A percentile compares a stretch with the other conserved stretches of the same genome.
Conservation (phyloP, 2,888 invertebrate species). For the Erynnis tages region DNA sequence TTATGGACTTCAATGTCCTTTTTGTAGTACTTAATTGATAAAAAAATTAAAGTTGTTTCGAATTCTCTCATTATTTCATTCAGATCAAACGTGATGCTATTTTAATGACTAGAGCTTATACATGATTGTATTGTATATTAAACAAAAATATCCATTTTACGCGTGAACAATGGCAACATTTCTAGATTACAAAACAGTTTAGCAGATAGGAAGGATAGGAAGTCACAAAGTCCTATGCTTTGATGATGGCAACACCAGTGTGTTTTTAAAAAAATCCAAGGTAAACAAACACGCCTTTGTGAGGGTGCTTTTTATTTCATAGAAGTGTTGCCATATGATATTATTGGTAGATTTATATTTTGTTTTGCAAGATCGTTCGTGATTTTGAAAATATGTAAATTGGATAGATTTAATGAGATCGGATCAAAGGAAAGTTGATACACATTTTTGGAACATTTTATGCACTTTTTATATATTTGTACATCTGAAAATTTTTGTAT, state of each 20-base stretch:
- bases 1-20: no score
- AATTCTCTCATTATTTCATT: slow-evolving; percentile 24
- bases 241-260: neutral
- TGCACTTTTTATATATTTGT: slow-evolving; percentile 79
- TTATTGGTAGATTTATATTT: slow-evolving; percentile 30
- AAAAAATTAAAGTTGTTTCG: no score
- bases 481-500: slow-evolving; percentile 65
- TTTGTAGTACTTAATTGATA: neutral
- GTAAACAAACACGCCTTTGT: no score
- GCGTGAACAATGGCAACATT: slow-evolving; percentile 26
- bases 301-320: neutral
- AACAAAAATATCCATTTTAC: slow-evolving; percentile 11
- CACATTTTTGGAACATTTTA: slow-evolving; percentile 79
- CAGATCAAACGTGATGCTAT: slow-evolving; percentile 31
- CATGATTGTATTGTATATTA: slow-evolving; percentile 18
- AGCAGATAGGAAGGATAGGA: no score
- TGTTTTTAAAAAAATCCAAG: neutral
- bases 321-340: slow-evolving; percentile 36
- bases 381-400: slow-evolving; percentile 34
- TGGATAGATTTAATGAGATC: slow-evolving; percentile 40
- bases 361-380: slow-evolving; percentile 49
- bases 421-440: slow-evolving; percentile 56
- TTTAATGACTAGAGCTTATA: slow-evolving; percentile 38
- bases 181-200: slow-evolving; percentile 2
- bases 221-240: no score